Base-by-base conservation (phyloP, 2,888 invertebrate genomes). In the Perizoma flavofasciatum region DNA sequence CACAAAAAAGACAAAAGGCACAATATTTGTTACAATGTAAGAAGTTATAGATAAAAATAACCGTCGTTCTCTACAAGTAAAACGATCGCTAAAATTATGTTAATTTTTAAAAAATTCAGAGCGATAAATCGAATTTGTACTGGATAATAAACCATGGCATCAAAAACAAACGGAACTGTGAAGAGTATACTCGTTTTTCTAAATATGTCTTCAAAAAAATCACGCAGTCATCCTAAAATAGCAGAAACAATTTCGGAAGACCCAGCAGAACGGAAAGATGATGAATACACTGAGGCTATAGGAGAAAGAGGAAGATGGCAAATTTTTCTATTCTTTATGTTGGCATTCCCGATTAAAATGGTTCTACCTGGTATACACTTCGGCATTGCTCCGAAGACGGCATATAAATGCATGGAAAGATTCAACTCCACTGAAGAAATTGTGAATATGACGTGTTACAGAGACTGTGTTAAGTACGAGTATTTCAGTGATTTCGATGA, bases 321-420 rank as follows among this genome's bases (percentile, higher is more conserved):
- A 69, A 37, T 75, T 0, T 81, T 95, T 7, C 83, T 93, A 73
- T 89, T 95, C 5, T 93, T 94, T 47, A 68, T 93, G 7, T 85
- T 94, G 0, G 89, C 95, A 40, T 92, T 94, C 44, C 81, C 95
- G 5, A 88, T 94, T 51, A 95, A 95, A 81, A 93, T 95, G 70
- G 94, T 95, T 0, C 93, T 94, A 0, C 95, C 94, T 0, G 95
- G 95, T 95, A 94, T 95, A 68, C 95, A 95, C 68, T 81, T 95
- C 58, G 94, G 93, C 70, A 83, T 95, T 68, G 95, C 95, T 5
- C 95, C 95, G 0, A 93, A 93, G n/a, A 90, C 93, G 0, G 74
- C 83, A 0, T 93, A 88, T 66, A 81, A 80, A 41, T 94, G 94
- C 71, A 74, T 77, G 0, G 67, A 73, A 32, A 76, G 75, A 5